phyloP scores from a whole-genome alignment of 2,113 vertebrate genomes.

The Gambusia affinis region DNA sequence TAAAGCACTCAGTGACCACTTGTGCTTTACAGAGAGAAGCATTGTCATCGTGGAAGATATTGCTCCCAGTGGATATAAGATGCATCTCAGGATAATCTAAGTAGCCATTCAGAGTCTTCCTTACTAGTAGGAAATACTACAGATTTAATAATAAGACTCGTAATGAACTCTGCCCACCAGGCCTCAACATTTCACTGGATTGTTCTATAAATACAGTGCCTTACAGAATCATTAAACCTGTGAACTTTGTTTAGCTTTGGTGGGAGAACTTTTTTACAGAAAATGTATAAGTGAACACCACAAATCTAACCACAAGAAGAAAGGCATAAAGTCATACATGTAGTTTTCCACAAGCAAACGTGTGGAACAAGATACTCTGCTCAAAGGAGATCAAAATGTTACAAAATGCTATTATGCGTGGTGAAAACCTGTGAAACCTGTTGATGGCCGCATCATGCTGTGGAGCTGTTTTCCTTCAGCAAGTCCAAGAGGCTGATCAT shows the following conservation, averaged over 20 bases:
- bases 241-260: no score
- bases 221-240: background rate
- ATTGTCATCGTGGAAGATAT: conserved; percentile 71
- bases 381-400: background rate
- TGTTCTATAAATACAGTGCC: background rate
- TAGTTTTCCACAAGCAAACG: background rate
- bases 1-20: conserved; percentile 74
- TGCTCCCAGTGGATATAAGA: conserved; percentile 60
- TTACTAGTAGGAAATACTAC: conserved; percentile 38
- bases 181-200: background rate
- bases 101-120: conserved; percentile 58
- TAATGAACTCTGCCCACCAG: conserved; percentile 16
- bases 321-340: background rate
- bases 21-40: conserved; percentile 65
- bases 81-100: conserved; percentile 65
- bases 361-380: background rate
- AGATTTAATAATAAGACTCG: conserved; percentile 37
- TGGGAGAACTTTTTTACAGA: background rate
- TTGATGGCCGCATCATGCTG: background rate
- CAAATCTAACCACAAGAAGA: background rate
- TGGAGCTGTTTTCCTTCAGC: background rate
- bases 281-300: background rate
- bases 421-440: background rate
- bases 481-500: background rate
- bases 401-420: background rate